phyloP scores from a whole-genome alignment of 2,113 vertebrate genomes.

The Nycticebus coucang region DNA sequence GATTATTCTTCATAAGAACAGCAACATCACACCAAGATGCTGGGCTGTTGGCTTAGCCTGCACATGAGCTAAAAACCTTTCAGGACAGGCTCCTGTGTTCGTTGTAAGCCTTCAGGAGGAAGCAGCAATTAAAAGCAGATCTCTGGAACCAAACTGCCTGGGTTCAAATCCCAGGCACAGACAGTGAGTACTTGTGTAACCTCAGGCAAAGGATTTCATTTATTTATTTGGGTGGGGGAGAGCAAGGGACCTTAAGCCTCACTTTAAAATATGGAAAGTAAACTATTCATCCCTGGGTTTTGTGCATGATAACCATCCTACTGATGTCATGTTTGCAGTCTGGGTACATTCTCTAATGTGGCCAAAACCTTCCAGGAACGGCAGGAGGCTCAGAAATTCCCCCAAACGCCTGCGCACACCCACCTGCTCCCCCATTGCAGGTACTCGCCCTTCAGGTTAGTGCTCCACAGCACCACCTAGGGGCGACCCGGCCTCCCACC shows the following conservation, averaged over 20 bases:
- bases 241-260: neutral
- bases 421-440: neutral
- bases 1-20: neutral
- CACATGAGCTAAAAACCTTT: neutral
- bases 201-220: neutral
- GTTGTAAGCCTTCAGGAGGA: neutral
- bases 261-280: neutral
- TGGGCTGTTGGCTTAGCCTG: neutral
- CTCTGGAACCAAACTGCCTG: neutral
- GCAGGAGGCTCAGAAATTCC: neutral
- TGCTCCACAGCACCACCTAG: neutral
- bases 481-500: rapidly evolving
- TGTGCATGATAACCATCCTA: neutral
- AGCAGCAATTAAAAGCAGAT: neutral
- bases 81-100: neutral
- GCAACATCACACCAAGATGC: neutral
- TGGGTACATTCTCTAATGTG: neutral
- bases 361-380: neutral
- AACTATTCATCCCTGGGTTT: neutral
- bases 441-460: neutral
- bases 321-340: neutral
- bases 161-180: neutral
- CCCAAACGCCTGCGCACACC: neutral
- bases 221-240: no score
- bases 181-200: neutral